phyloP scores from a whole-genome alignment of 2,113 vertebrate genomes.

The Puffinus mauretanicus region DNA sequence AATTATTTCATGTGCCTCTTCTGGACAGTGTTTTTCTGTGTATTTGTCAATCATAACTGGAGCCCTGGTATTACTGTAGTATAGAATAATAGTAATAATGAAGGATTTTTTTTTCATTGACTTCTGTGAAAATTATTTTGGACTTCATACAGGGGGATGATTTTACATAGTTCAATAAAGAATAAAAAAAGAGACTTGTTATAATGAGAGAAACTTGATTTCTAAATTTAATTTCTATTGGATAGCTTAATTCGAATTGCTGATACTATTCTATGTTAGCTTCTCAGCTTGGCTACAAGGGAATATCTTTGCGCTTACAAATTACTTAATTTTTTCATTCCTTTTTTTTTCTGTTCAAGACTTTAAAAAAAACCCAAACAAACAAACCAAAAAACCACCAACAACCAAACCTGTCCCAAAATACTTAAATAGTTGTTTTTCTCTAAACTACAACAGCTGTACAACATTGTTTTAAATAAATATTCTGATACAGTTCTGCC shows the following conservation, averaged over 20 bases:
- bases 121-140: not conserved
- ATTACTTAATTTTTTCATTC: not conserved
- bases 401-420: not conserved
- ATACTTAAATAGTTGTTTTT: not conserved
- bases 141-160: not conserved
- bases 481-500: not conserved
- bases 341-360: not conserved
- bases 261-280: not conserved
- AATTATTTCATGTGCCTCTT: not conserved
- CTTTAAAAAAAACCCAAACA: not conserved
- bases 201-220: not conserved
- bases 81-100: not conserved
- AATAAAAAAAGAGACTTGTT: not conserved
- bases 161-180: not conserved
- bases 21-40: not conserved
- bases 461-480: not conserved
- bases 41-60: not conserved
- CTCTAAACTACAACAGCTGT: not conserved
- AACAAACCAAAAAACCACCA: not conserved
- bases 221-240: not conserved
- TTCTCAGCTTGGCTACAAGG: not conserved
- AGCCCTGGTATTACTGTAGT: not conserved
- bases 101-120: not conserved
- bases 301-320: not conserved
- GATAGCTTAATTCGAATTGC: not conserved